Percentiles rank a stretch among this genome's conserved stretches.
Evolutionary conservation across 2,113 vertebrate species (phyloP).

Genomic region (Cephalopholis sonnerati): DNA sequence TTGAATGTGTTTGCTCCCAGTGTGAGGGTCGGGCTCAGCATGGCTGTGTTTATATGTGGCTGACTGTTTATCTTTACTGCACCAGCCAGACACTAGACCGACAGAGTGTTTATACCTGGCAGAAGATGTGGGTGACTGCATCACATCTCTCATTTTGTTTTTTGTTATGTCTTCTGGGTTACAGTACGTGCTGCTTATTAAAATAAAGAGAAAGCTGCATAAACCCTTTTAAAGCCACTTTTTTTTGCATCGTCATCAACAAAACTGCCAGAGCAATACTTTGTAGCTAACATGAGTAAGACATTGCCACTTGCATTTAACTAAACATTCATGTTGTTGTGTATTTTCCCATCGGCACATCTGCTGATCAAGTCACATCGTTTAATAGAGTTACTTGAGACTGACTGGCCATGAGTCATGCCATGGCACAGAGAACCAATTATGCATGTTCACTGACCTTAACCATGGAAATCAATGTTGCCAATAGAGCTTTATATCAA

Average conservation of each 20-base stretch:
- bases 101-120: slow-evolving; percentile 51
- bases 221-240: not conserved
- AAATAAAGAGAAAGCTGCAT: not conserved
- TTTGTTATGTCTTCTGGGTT: slow-evolving; percentile 2
- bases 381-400: slow-evolving; percentile 14
- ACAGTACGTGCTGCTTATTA: not conserved
- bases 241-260: no score
- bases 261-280: not conserved
- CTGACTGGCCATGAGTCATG: slow-evolving; percentile 19
- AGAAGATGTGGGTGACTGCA: slow-evolving; percentile 26
- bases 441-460: slow-evolving; percentile 62
- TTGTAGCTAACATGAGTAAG: not conserved
- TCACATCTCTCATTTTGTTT: slow-evolving; percentile 28
- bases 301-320: not conserved
- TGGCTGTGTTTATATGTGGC: slow-evolving; percentile 50
- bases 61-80: slow-evolving; percentile 63
- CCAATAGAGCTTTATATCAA: slow-evolving; percentile 28
- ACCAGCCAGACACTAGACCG: slow-evolving; percentile 27
- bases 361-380: not conserved
- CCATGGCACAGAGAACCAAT: not conserved
- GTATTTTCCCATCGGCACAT: slow-evolving; percentile 1
- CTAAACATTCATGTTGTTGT: not conserved
- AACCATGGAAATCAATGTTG: slow-evolving; percentile 49
- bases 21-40: not conserved
- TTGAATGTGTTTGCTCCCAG: slow-evolving; percentile 20